Percentiles rank a stretch among this genome's conserved stretches.
These are phyloP conservation scores for Smutsia temminckii DNA, from an alignment of 2,797 vertebrate species.

Conservation along the genomic window DNA sequence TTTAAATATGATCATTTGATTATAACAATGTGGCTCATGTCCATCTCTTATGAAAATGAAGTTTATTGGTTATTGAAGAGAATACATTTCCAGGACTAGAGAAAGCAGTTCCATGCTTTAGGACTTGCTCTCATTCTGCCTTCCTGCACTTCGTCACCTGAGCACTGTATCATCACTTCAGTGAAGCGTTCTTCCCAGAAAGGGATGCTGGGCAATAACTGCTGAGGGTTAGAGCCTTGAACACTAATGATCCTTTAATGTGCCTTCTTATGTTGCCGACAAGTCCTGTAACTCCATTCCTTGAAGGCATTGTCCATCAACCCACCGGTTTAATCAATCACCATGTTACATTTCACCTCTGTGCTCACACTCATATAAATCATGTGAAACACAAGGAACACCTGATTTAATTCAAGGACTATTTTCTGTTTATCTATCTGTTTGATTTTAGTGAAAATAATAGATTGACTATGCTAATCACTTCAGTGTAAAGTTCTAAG, in stretches of 20 bases:
- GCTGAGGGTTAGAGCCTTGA: constrained; percentile 84
- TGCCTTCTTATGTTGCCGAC: constrained; percentile 95
- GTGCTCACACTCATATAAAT: constrained; percentile 26
- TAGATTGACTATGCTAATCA: not conserved
- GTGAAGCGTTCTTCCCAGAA: constrained; percentile 61
- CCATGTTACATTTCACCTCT: constrained; percentile 54
- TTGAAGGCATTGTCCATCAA: constrained; percentile 94
- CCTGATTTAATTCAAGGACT: not conserved
- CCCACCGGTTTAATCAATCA: constrained; percentile 85
- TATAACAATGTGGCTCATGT: not conserved
- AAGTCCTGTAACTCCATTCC: constrained; percentile 95
- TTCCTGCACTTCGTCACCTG: constrained; percentile 70
- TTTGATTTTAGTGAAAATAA: constrained; percentile 49
- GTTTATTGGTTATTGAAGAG: not conserved
- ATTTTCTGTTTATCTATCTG: constrained; percentile 21
- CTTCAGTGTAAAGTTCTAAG: constrained; percentile 32
- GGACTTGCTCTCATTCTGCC: constrained; percentile 44
- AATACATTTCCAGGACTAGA: constrained; percentile 54
- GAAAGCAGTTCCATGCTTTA: not conserved
- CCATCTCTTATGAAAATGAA: not conserved
- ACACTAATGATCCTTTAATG: constrained; percentile 88
- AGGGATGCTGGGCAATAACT: constrained; percentile 22
- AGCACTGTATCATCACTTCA: constrained; percentile 7
- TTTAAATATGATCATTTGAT: constrained; percentile 53
- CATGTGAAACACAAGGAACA: not conserved